A percentile compares a stretch with the other conserved stretches of the same genome.
Evolutionary conservation across 2,113 vertebrate species (phyloP).

Genomic region (Melanerpes aurifrons): DNA sequence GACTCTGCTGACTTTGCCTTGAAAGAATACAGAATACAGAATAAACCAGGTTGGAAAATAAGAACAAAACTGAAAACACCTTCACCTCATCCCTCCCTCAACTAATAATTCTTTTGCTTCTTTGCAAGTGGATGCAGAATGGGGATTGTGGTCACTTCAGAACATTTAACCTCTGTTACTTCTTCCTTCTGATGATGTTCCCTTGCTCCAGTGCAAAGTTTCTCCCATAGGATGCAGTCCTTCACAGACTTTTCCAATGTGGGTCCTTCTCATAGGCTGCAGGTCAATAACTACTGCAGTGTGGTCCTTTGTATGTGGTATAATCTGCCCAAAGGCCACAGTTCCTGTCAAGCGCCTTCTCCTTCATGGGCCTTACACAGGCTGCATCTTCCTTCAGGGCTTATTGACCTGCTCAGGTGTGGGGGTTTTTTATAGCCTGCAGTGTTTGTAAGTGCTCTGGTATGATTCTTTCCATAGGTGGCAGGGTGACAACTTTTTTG

Average conservation of each 20-base stretch:
- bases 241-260: neutral
- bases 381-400: too few species aligned
- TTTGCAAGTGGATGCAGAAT: rapidly evolving
- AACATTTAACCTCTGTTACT: neutral
- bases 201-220: too few species aligned
- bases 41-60: neutral
- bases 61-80: neutral
- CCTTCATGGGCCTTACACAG: neutral
- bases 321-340: neutral
- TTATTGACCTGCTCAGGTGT: rapidly evolving
- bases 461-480: neutral
- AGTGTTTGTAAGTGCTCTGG: neutral
- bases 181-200: neutral
- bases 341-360: neutral
- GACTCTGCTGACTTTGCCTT: neutral
- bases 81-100: neutral
- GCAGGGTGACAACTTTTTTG: neutral
- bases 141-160: neutral
- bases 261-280: too few species aligned
- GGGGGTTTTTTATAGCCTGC: neutral
- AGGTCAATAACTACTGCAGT: too few species aligned
- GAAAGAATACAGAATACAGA: neutral
- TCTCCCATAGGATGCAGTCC: neutral
- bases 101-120: neutral
- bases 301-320: too few species aligned